Percentiles rank a stretch among this genome's conserved stretches.
These are phyloP conservation scores for Gopherus evgoodei DNA, from an alignment of 2,113 vertebrate genomes.

Conservation along the genomic window DNA sequence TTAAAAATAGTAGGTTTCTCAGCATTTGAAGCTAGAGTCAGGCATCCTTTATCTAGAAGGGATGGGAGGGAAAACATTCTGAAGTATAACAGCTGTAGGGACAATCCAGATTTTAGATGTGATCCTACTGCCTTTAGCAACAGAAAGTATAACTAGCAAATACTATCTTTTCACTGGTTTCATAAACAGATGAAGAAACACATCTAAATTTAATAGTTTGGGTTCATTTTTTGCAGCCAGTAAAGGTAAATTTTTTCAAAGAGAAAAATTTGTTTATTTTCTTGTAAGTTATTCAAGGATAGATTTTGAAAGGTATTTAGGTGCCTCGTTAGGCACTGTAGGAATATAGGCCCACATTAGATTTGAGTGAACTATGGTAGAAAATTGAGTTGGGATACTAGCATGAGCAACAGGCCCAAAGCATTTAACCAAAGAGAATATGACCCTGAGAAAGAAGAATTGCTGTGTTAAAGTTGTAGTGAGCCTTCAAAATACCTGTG, in stretches of 20 bases:
- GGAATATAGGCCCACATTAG: not conserved
- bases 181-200: not conserved
- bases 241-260: not conserved
- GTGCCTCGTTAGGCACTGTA: not conserved
- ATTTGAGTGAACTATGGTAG: not conserved
- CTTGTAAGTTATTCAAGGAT: not conserved
- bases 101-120: not conserved
- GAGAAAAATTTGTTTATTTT: not conserved
- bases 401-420: not conserved
- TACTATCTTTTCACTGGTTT: not conserved
- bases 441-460: not conserved
- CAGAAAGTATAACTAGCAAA: not conserved
- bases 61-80: not conserved
- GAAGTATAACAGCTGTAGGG: not conserved
- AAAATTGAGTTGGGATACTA: not conserved
- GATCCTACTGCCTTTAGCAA: not conserved
- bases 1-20: slow-evolving; percentile 62
- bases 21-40: slow-evolving; percentile 32
- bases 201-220: not conserved
- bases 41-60: slow-evolving; percentile 78
- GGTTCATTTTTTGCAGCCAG: not conserved
- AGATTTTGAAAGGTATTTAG: not conserved
- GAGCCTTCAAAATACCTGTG: not conserved
- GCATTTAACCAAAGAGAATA: not conserved
- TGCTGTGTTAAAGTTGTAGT: not conserved